Conservation (phyloP, 2,888 invertebrate species). For the Catocala nupta region DNA sequence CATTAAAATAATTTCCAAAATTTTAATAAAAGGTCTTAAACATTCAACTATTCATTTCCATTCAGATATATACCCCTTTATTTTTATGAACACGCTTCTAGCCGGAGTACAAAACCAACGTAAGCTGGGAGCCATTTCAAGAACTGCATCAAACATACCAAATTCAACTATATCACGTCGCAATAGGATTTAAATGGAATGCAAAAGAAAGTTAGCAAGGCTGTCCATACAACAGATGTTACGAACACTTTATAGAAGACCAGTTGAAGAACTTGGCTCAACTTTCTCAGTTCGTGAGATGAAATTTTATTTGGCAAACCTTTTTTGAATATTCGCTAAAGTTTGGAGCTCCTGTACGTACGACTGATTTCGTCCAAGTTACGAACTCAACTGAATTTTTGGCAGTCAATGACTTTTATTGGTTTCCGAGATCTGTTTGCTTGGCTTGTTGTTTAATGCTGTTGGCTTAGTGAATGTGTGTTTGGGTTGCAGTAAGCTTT, state of each 20-base stretch:
- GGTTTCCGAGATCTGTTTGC: conserved; percentile 46
- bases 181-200: conserved; percentile 35
- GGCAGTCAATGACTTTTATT: conserved; percentile 56
- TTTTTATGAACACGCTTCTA: conserved; percentile 74
- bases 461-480: conserved; percentile 15
- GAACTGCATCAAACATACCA: conserved; percentile 22
- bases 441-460: conserved; percentile 38
- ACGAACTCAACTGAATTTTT: conserved; percentile 51
- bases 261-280: conserved; percentile 66
- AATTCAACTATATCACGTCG: conserved; percentile 36
- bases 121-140: conserved; percentile 52
- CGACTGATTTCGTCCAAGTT: conserved; percentile 40
- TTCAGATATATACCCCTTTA: conserved; percentile 63
- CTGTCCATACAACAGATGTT: conserved; percentile 83
- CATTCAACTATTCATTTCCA: conserved; percentile 56
- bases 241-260: conserved; percentile 72
- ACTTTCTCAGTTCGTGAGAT: conserved; percentile 77
- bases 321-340: conserved; percentile 76
- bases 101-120: conserved; percentile 75
- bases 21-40: conserved; percentile 54
- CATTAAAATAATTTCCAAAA: conserved; percentile 49
- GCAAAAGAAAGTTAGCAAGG: conserved; percentile 54
- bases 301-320: conserved; percentile 79
- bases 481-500: conserved; percentile 24
- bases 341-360: conserved; percentile 50